phyloP scores from a whole-genome alignment of 1,140 invertebrate genomes.

The Neotoxoptera formosana region DNA sequence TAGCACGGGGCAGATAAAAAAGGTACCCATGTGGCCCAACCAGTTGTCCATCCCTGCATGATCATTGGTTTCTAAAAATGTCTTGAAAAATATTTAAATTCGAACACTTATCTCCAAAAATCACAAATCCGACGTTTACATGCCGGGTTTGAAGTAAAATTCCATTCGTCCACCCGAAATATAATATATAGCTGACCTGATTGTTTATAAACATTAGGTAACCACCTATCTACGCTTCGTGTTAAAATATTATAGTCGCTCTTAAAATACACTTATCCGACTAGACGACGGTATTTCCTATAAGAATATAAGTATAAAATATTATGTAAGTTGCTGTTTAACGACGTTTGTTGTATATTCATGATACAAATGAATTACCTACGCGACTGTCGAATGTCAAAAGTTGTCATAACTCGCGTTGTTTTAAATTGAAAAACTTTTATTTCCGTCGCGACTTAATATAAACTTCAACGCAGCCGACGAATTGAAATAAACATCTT shows the following conservation, averaged over 20 bases:
- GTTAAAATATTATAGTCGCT: not conserved
- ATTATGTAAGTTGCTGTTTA: not conserved
- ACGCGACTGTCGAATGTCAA: not conserved
- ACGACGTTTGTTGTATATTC: not conserved
- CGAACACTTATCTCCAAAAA: too few species aligned
- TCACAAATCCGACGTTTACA: too few species aligned
- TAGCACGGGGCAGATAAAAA: too few species aligned
- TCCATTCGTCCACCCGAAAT: too few species aligned
- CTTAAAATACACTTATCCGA: not conserved
- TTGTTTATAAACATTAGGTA: too few species aligned
- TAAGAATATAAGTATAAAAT: not conserved
- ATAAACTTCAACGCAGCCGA: not conserved
- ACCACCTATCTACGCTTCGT: not conserved
- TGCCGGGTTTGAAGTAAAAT: too few species aligned
- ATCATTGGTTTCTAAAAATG: too few species aligned
- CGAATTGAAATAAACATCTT: not conserved
- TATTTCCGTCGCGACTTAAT: not conserved
- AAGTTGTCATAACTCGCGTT: not conserved
- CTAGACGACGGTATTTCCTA: not conserved
- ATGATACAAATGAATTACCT: not conserved
- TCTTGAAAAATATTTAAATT: too few species aligned
- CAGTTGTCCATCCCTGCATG: too few species aligned
- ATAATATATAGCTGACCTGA: too few species aligned
- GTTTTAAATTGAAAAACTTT: not conserved
- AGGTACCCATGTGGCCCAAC: too few species aligned